phyloP scores from a whole-genome alignment of 2,888 invertebrate species.

The Leistus spinibarbis region DNA sequence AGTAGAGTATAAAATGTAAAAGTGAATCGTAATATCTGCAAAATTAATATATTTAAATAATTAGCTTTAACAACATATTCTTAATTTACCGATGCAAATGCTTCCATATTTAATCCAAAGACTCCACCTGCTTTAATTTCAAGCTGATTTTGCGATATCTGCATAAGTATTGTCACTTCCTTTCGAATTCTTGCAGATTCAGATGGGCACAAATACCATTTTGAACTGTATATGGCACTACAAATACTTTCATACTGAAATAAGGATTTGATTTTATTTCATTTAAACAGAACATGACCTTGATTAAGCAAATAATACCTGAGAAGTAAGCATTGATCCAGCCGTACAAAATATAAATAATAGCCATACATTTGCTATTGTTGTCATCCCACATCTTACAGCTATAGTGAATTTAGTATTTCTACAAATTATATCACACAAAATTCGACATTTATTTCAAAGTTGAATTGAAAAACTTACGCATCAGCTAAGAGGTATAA shows the following conservation, averaged over 20 bases:
- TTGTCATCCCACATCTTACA: neutral
- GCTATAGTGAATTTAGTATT: neutral
- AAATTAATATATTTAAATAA: neutral
- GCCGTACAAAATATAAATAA: neutral
- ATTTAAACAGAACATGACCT: neutral
- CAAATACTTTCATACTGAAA: constrained; percentile 4
- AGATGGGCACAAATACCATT: neutral
- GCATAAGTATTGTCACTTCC: neutral
- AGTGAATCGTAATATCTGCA: constrained; percentile 1
- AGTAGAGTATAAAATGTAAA: constrained; percentile 7
- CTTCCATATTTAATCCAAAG: constrained; percentile 4
- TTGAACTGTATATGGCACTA: constrained; percentile 1
- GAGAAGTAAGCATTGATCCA: neutral
- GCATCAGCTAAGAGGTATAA: neutral
- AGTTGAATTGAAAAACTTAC: neutral
- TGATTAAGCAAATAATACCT: neutral
- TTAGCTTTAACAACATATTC: neutral
- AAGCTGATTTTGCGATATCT: neutral
- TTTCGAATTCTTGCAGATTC: neutral
- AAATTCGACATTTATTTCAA: neutral
- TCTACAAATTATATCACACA: neutral
- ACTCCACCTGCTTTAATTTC: neutral
- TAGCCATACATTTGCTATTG: neutral
- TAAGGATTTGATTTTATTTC: neutral
- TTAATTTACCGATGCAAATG: neutral